Evolutionary conservation across 2,888 invertebrate genomes (phyloP).

Genomic region (Hypolimnas misippus): DNA sequence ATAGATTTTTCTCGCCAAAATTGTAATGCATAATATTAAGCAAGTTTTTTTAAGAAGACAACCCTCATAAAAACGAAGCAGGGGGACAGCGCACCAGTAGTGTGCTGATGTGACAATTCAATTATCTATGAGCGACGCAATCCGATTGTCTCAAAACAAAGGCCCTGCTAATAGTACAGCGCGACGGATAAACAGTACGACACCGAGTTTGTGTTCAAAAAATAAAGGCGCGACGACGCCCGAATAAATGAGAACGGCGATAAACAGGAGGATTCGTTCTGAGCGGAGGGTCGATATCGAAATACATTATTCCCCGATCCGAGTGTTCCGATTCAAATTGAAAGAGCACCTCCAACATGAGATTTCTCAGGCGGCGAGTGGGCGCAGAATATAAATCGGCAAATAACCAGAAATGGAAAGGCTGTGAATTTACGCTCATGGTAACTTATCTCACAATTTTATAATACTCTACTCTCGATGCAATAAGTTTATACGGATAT

Average conservation of each 20-base stretch:
- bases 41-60: constrained; percentile 6
- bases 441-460: constrained; percentile 56
- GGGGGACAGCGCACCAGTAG: constrained; percentile 43
- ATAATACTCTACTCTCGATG: constrained; percentile 16
- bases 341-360: constrained; percentile 84
- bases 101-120: constrained; percentile 69
- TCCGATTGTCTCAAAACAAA: constrained; percentile 78
- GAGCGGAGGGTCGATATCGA: constrained; percentile 82
- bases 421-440: constrained; percentile 78
- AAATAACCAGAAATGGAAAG: constrained; percentile 82
- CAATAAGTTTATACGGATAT: neutral
- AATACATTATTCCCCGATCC: constrained; percentile 84
- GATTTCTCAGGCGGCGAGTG: constrained; percentile 83
- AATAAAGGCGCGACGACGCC: constrained; percentile 82
- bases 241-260: constrained; percentile 83
- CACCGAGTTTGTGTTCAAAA: constrained; percentile 78
- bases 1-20: neutral
- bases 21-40: neutral
- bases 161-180: constrained; percentile 75
- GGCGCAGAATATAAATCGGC: constrained; percentile 84
- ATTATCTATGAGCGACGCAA: constrained; percentile 71
- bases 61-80: constrained; percentile 16
- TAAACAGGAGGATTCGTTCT: constrained; percentile 82
- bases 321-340: constrained; percentile 85
- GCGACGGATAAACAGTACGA: constrained; percentile 76